Evolutionary conservation across 2,797 vertebrate genomes (phyloP), one percentile per base, ranked within the genome.

Genomic region (Echeneis naucrates): DNA sequence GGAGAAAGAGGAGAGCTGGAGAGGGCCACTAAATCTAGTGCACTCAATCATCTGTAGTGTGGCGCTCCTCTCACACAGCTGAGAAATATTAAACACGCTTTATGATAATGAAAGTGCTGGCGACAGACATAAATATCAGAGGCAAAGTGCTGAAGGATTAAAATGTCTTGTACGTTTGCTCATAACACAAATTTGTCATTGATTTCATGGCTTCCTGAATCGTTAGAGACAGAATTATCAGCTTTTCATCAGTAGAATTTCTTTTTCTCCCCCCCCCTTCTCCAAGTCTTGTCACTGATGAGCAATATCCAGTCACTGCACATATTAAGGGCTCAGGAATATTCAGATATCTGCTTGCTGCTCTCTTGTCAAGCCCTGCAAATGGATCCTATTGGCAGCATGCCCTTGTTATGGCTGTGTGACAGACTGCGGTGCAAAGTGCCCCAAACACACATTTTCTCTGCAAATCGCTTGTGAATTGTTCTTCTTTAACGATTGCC

Each of bases 81-180:
- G 88, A 90, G 82, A 90, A 86, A 90, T 90, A 93, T 93, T 91
- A 91, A 93, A 88, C 83, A 85, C 77, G 74, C 90, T 90, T 91
- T 87, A 89, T 93, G 92, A 91, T 92, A 92, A 92, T 92, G 91
- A 92, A 91, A 88, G 87, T 51, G 42, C 83, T 2, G 23, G 78
- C 57, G 62, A 88, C 82, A 56, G 83, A 72, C 90, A 91, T 89
- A 92, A 92, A 90, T 92, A 90, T 89, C 80, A 44, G 68, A 45
- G 69, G 82, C 82, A 80, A 88, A 87, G 85, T 80, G 83, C 69
- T 74, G 72, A 82, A 78, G 85, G 88, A 90, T 92, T 85, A 87
- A 91, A 92, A 88, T 89, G 87, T 88, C 85, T 82, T 84, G 86
- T 92, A 84, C 81, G 48, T 86, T 91, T 83, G 72, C 87, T 86